A percentile compares a stretch with the other conserved stretches of the same genome.
Evolutionary conservation across 2,797 vertebrate genomes (phyloP).

Genomic region (Spinus olivaceus): DNA sequence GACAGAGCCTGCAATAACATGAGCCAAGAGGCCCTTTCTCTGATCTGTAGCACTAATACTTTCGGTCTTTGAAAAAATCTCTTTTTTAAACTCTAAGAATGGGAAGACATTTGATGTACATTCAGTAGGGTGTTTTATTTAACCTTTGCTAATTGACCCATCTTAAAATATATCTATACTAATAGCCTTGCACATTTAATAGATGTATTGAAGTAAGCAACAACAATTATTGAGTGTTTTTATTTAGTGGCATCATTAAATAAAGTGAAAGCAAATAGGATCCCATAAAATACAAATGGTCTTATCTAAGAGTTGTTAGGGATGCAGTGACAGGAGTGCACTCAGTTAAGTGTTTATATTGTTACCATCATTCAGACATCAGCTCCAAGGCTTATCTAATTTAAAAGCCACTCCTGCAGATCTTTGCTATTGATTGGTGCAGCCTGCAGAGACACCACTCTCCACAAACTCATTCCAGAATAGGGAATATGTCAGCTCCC

Average conservation of each 20-base stretch:
- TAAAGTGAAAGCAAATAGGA: constrained; percentile 8
- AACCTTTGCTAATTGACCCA: constrained; percentile 9
- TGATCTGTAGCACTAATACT: background rate
- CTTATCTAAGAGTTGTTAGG: background rate
- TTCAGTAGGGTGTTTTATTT: background rate
- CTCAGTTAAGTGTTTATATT: constrained; percentile 25
- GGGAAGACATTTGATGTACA: background rate
- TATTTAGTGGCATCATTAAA: background rate
- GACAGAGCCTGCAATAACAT: background rate
- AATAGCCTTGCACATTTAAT: background rate
- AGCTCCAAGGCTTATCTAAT: constrained; percentile 9
- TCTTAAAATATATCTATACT: constrained; percentile 1
- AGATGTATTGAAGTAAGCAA: constrained; percentile 5
- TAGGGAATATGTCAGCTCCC: background rate
- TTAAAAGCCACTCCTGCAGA: constrained; percentile 14
- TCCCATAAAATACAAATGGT: constrained; percentile 13
- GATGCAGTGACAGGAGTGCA: constrained; percentile 10
- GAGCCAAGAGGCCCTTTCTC: background rate
- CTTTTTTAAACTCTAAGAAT: background rate
- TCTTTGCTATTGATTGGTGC: background rate
- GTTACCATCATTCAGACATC: constrained; percentile 11
- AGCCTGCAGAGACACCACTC: background rate
- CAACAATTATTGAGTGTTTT: constrained; percentile 10
- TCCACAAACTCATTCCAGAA: background rate
- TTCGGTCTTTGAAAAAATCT: background rate